Base-by-base conservation (phyloP, 2,113 vertebrate species). In the Stigmatopora nigra region DNA sequence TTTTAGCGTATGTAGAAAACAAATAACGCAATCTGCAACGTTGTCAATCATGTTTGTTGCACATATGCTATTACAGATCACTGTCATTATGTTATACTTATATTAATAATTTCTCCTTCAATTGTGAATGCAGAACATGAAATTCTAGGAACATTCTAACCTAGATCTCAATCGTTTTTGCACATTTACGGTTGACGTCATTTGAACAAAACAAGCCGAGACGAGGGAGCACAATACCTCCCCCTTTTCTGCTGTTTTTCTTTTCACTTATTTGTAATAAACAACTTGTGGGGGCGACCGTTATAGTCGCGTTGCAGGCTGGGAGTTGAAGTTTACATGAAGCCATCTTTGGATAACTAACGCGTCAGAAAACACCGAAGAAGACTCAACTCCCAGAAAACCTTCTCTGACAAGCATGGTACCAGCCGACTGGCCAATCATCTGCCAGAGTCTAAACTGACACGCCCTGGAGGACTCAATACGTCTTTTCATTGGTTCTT, bases 281-380 rank as follows among this genome's bases (percentile, higher is more conserved):
- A 90, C 87, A 91, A 89, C 72, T 52, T 16, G 22, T 62, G 45
- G 38, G 41, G 60, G 60, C 4, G 60, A 61, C 19, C 60, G 38
- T 56, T 56, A 56, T 61, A 14, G 14, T 65, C 38, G 20, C 63
- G 64, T 35, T 7, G 73, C 0, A 77, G 74, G 9, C n/a, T 16
- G 88, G 88, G 82, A 82, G 22, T 58, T 79, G 85, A 77, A 82
- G 84, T 89, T 71, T 2, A 2, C 0, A 25, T 35, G 3, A 45
- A 0, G 9, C 2, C 1, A 1, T 4, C 1, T 0, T 35, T 1
- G 0, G 20, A 1, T 2, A 11, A 58, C 4, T n/a, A 0, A 15
- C 49, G 0, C 0, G 44, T 16, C 53, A 31, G 41, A 44, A 8
- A 20, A 9, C 46, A 22, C 57, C 12, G 10, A 58, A 61, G 20